Evolutionary conservation across 1,140 invertebrate genomes (phyloP), one percentile per base, ranked within the genome.

Genomic region (Gonatopus flavifemur): DNA sequence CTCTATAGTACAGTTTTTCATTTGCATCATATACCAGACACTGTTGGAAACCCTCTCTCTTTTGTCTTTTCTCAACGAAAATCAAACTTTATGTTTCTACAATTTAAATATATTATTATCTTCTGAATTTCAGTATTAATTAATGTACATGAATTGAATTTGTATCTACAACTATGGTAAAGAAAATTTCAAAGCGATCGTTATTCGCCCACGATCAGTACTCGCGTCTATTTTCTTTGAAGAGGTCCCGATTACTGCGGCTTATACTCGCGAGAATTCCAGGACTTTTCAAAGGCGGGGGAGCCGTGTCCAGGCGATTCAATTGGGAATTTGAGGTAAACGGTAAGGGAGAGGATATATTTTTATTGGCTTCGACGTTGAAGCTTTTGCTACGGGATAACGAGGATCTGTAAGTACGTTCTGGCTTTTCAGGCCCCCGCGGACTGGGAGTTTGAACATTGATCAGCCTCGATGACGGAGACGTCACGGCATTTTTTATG

Each of bases 361-460:
- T 57, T 44, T 54, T 65, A 13, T 46, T 60, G n/a, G 82, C 85
- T 57, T 89, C 86, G 36, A 90, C 86, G 76, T 89, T 91, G 74
- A 93, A 91, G 72, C 89, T 92, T 72, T 92, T 89, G 75, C 90
- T 92, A 41, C 90, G 78, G 15, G 87, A 84, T 9, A 93, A 72
- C 25, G 79, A 79, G 1, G 87, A 84, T 61, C 86, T 88, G 66
- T 89, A 90, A 9, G 87, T 88, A 51, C 88, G 73, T 22, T 87
- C 85, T 2, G 87, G 87, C 69, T 90, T 90, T 0, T 81, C 82
- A 0, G 88, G 87, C 8, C 81, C 83, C 22, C 77, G 74, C 32
- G 70, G 67, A 28, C 72, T 70, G 33, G 2, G 30, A n/a, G n/a
- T 22, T 4, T 60, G 49, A 1, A 41, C 30, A 70, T 80, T 81